phyloP scores from a whole-genome alignment of 2,888 invertebrate genomes.

The Coleophora deauratella region DNA sequence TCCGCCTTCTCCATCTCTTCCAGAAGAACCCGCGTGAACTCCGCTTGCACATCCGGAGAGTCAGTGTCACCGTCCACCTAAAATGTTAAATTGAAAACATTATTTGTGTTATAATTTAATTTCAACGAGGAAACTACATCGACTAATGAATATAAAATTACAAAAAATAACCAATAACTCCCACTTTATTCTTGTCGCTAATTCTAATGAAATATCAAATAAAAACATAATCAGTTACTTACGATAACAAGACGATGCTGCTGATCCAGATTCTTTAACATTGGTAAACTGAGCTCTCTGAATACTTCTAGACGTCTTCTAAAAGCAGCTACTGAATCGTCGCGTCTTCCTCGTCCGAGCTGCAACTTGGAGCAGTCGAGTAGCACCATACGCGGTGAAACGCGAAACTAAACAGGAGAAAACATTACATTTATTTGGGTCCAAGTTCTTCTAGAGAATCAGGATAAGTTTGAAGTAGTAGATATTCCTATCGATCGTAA shows the following conservation, averaged over 20 bases:
- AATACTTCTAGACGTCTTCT: slow-evolving; percentile 88
- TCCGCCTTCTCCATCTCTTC: slow-evolving; percentile 79
- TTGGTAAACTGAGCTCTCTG: slow-evolving; percentile 89
- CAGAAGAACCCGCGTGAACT: slow-evolving; percentile 81
- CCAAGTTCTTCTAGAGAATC: too few species aligned
- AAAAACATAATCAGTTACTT: slow-evolving; percentile 41
- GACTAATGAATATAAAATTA: too few species aligned
- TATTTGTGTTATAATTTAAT: not conserved
- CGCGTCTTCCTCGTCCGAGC: slow-evolving; percentile 86
- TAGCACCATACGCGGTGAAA: slow-evolving; percentile 85
- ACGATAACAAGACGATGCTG: slow-evolving; percentile 89
- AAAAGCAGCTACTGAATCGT: slow-evolving; percentile 91
- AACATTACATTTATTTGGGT: not conserved
- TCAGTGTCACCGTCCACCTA: slow-evolving; percentile 93
- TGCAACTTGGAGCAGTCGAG: slow-evolving; percentile 94
- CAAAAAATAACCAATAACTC: too few species aligned
- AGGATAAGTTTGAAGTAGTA: too few species aligned
- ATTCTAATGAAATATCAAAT: too few species aligned
- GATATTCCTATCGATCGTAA: too few species aligned
- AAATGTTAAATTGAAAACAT: not conserved
- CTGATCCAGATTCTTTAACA: slow-evolving; percentile 89
- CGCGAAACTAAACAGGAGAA: slow-evolving; percentile 75
- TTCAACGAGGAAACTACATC: not conserved
- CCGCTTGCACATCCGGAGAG: slow-evolving; percentile 82
- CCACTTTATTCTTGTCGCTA: too few species aligned